Evolutionary conservation across 2,888 invertebrate genomes (phyloP).

Genomic region (Craniophora ligustri): DNA sequence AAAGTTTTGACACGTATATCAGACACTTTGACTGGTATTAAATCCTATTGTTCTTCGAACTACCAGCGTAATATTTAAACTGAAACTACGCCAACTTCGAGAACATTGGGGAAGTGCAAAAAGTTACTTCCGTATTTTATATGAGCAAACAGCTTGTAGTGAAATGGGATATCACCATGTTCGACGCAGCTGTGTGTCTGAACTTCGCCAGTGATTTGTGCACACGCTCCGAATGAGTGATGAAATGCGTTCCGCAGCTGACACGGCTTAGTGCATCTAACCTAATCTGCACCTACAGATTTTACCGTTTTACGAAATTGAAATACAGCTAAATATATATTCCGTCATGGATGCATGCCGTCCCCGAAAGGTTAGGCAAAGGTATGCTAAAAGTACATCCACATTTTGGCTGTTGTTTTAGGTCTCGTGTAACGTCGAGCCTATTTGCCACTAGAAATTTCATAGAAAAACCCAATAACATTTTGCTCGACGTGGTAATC

Average conservation of each 20-base stretch:
- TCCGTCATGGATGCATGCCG: too few relatives aligned
- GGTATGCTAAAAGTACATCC: too few relatives aligned
- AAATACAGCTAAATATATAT: too few relatives aligned
- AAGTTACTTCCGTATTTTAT: slow-evolving; percentile 25
- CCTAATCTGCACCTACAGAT: slow-evolving; percentile 17
- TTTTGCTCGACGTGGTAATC: too few relatives aligned
- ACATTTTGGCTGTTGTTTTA: too few relatives aligned
- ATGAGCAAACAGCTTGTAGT: slow-evolving; percentile 39
- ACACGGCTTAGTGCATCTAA: slow-evolving; percentile 37
- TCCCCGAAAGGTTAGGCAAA: too few relatives aligned
- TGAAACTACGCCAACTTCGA: slow-evolving; percentile 13
- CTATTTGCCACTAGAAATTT: too few relatives aligned
- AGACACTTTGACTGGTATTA: slow-evolving; percentile 28
- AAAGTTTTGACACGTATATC: slow-evolving; percentile 34
- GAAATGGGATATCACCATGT: slow-evolving; percentile 55
- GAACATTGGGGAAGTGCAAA: slow-evolving; percentile 17
- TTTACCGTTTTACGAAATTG: not conserved
- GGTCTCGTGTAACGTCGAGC: too few relatives aligned
- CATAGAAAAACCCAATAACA: too few relatives aligned
- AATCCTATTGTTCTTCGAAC: slow-evolving; percentile 22
- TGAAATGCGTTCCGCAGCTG: slow-evolving; percentile 33
- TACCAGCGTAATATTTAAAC: slow-evolving; percentile 29
- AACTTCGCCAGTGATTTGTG: slow-evolving; percentile 61
- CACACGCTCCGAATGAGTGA: slow-evolving; percentile 43
- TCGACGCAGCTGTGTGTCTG: slow-evolving; percentile 62